A percentile compares a stretch with the other conserved stretches of the same genome.
Conservation (phyloP, 2,113 vertebrate species). For the Corydoras sp. region DNA sequence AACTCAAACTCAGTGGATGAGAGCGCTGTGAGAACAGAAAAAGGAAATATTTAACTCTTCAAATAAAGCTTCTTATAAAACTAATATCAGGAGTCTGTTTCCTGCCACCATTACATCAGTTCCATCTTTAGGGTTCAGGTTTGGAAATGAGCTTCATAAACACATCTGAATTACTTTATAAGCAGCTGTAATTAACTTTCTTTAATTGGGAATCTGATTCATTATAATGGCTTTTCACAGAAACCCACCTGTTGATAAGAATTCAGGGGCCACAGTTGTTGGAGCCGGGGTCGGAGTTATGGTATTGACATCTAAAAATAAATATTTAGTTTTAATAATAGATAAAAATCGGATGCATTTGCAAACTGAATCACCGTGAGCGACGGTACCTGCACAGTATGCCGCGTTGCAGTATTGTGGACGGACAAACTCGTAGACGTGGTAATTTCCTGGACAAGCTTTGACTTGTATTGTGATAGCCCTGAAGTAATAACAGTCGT, state of each 20-base stretch:
- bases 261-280: background rate
- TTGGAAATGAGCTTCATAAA: too few relatives aligned
- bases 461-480: background rate
- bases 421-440: background rate
- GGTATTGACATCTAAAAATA: background rate
- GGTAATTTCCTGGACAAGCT: background rate
- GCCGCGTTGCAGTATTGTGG: conserved; percentile 1
- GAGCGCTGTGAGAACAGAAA: background rate
- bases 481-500: background rate
- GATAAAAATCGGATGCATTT: too few relatives aligned
- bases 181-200: too few relatives aligned
- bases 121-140: too few relatives aligned
- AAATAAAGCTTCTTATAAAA: too few relatives aligned
- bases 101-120: too few relatives aligned
- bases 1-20: background rate
- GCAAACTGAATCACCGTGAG: background rate
- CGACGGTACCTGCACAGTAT: background rate
- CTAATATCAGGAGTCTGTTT: too few relatives aligned
- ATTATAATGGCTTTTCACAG: background rate
- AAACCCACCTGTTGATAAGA: background rate
- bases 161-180: too few relatives aligned
- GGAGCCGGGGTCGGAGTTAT: background rate
- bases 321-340: too few relatives aligned
- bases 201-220: too few relatives aligned
- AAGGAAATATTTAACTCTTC: too few relatives aligned